Conservation (phyloP, 1,140 invertebrate species). For the Apolygus lucorum region DNA sequence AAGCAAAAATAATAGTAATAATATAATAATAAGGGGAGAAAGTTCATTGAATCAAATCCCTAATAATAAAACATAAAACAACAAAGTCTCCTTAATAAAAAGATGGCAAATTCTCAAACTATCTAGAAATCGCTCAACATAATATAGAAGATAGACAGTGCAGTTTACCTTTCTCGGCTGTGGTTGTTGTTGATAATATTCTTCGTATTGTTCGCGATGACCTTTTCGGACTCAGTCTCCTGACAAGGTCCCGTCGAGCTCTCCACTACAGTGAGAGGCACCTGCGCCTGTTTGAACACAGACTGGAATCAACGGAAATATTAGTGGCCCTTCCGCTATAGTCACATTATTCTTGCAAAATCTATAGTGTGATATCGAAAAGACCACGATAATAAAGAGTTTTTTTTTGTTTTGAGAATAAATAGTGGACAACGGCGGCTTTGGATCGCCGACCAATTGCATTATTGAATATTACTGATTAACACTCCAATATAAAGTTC, state of each 20-base stretch:
- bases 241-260: not conserved
- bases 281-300: conserved; percentile 7
- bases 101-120: not conserved
- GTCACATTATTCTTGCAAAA: too few relatives aligned
- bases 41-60: too few relatives aligned
- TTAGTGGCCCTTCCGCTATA: too few relatives aligned
- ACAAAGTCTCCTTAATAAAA: not conserved
- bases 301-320: not conserved
- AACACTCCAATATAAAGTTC: too few relatives aligned
- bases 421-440: too few relatives aligned
- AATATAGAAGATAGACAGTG: not conserved
- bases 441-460: too few relatives aligned
- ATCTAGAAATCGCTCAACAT: too few relatives aligned
- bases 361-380: not conserved
- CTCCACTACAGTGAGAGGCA: not conserved
- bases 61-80: not conserved
- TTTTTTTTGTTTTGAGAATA: too few relatives aligned
- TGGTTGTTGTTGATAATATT: not conserved
- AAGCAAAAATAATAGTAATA: too few relatives aligned
- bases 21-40: too few relatives aligned
- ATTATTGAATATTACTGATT: too few relatives aligned
- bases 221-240: not conserved
- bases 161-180: not conserved
- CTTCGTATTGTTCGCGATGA: not conserved
- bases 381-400: too few relatives aligned